Base-by-base conservation (phyloP, 64 coral and sea anemone species). In the Montipora capricornis region DNA sequence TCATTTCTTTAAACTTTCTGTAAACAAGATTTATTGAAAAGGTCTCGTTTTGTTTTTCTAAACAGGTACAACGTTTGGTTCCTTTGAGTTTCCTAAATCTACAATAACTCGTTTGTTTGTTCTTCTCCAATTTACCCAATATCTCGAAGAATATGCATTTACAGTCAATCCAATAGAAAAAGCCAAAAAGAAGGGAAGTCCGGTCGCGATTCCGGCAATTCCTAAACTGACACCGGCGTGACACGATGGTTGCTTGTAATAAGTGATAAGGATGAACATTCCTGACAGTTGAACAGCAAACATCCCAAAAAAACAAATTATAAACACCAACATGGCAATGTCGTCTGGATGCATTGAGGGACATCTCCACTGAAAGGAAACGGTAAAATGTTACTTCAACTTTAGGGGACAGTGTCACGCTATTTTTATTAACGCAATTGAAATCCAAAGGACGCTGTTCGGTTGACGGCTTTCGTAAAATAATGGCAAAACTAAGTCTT, bases 281-380 rank as follows among this genome's bases (percentile, higher is more conserved):
- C 82, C 82, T 5, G 82, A 49, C 8, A 86, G 45, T 48, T 86
- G 82, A 52, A 86, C 66, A 67, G 13, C 67, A 13, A 86, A 69
- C 66, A 86, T 86, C 20, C 82, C 82, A 51, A 86, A 22, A 48
- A 86, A 86, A 47, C 68, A 29, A 16, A 86, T 45, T 50, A 17
- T 73, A 16, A 86, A 73, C 66, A 86, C 66, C 82, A 86, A 71
- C 66, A 73, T 86, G 10, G 82, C 62, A 14, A 64, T 64, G 82
- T 86, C 82, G 82, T 73, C 71, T 86, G 82, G 7, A 22, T 68
- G 82, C 82, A 86, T 86, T 4, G 62, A 48, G 47, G 62, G 82
- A 50, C 82, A 86, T 71, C 60, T 66, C 82, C 82, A 86, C 82
- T 86, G 61, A 71, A 86, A 51, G 3, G 47, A 20, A 86, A 49